Evolutionary conservation across 1,140 invertebrate species (phyloP).

Genomic region (Drosophila kikkawai): DNA sequence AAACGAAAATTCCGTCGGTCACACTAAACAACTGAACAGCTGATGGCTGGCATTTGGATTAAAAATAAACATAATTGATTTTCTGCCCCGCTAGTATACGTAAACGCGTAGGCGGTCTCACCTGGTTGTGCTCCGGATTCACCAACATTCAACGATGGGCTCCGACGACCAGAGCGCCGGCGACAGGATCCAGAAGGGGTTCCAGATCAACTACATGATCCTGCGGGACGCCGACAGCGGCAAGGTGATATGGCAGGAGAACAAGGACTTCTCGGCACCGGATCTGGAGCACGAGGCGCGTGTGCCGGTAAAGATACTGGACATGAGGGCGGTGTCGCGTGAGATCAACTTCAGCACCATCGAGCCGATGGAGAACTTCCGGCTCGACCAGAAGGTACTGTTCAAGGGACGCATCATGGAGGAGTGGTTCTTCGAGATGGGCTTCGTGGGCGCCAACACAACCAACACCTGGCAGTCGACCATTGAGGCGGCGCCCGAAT

Average conservation of each 20-base stretch:
- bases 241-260: slow-evolving; percentile 98
- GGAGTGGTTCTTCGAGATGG: slow-evolving; percentile 99
- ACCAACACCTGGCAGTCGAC: slow-evolving; percentile 99
- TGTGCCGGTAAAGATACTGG: slow-evolving; percentile 98
- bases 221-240: slow-evolving; percentile 97
- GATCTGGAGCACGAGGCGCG: slow-evolving; percentile 97
- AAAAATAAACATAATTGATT: slow-evolving; percentile 81
- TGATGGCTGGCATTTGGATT: slow-evolving; percentile 44
- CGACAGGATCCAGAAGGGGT: slow-evolving; percentile 81
- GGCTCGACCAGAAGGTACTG: slow-evolving; percentile 96
- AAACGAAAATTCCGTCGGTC: too few species aligned
- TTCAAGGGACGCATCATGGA: slow-evolving; percentile 94
- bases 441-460: slow-evolving; percentile 99
- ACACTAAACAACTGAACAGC: slow-evolving; percentile 18
- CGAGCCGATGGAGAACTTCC: slow-evolving; percentile 98
- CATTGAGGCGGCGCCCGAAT: slow-evolving; percentile 99
- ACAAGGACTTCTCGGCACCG: slow-evolving; percentile 97
- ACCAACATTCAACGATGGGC: slow-evolving; percentile 61
- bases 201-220: slow-evolving; percentile 97
- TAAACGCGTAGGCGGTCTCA: slow-evolving; percentile 36
- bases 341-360: slow-evolving; percentile 99
- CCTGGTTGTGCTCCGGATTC: slow-evolving; percentile 58
- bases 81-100: slow-evolving; percentile 69
- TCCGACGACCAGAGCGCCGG: slow-evolving; percentile 77
- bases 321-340: slow-evolving; percentile 97